These are phyloP conservation scores for Alviniconcha strummeri DNA, from an alignment of 2,888 invertebrate species.

Conservation along the genomic window DNA sequence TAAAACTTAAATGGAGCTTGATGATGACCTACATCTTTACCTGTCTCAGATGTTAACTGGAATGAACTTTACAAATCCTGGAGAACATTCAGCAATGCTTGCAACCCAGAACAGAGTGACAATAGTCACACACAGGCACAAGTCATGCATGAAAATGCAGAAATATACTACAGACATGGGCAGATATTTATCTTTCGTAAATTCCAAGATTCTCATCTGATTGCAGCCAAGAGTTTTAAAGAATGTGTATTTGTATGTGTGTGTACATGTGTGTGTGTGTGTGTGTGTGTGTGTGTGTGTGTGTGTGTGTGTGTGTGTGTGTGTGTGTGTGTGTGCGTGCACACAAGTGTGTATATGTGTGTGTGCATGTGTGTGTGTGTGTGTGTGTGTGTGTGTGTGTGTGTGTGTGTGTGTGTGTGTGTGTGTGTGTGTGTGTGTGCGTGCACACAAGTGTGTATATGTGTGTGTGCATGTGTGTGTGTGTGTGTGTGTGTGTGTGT, in stretches of 20 bases:
- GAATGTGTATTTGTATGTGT: background rate
- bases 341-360: slow-evolving; percentile 3
- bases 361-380: background rate
- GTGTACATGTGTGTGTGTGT: background rate
- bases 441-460: background rate
- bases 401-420: background rate
- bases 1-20: too few species aligned
- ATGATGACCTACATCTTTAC: too few species aligned
- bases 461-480: background rate
- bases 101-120: too few species aligned
- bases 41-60: too few species aligned
- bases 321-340: slow-evolving; percentile 1
- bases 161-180: too few species aligned
- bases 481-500: slow-evolving; percentile 14
- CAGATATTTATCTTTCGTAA: too few species aligned
- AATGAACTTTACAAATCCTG: too few species aligned
- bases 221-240: too few species aligned
- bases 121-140: too few species aligned
- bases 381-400: background rate
- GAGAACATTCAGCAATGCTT: too few species aligned
- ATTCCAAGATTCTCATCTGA: too few species aligned
- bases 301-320: background rate
- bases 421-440: background rate
- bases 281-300: slow-evolving; percentile 14
- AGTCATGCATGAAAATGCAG: too few species aligned